Evolutionary conservation across 2,113 vertebrate genomes (phyloP).

Genomic region (Rhinogobius similis): DNA sequence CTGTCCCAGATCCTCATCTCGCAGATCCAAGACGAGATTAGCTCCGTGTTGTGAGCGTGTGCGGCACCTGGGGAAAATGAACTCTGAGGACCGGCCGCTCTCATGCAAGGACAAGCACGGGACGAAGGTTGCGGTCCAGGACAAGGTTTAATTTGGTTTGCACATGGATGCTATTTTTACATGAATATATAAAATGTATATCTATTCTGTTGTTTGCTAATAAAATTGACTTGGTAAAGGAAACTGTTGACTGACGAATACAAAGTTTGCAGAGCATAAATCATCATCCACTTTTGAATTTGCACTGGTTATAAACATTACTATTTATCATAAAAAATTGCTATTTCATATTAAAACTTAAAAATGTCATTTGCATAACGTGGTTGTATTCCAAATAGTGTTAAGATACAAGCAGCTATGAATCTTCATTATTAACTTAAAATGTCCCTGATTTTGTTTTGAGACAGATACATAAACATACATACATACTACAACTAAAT

Average conservation of each 20-base stretch:
- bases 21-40: constrained; percentile 80
- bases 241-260: not conserved
- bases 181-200: constrained; percentile 16
- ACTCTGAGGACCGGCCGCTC: not conserved
- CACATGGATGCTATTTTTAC: constrained; percentile 34
- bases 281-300: not conserved
- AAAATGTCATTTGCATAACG: no score
- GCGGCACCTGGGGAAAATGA: constrained; percentile 20
- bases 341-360: no score
- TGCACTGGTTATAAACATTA: not conserved
- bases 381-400: no score
- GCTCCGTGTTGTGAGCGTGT: constrained; percentile 65
- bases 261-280: not conserved
- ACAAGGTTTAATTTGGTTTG: constrained; percentile 39
- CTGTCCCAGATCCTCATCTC: constrained; percentile 81
- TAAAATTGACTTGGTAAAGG: constrained; percentile 38
- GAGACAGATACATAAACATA: no score
- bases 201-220: constrained; percentile 43
- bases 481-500: no score
- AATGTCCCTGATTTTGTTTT: no score
- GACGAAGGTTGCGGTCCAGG: constrained; percentile 1
- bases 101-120: constrained; percentile 28
- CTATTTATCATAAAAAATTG: no score
- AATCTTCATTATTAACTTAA: no score
- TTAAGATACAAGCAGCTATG: no score